Base-by-base conservation (phyloP, 2,113 vertebrate species). In the Semnopithecus entellus region DNA sequence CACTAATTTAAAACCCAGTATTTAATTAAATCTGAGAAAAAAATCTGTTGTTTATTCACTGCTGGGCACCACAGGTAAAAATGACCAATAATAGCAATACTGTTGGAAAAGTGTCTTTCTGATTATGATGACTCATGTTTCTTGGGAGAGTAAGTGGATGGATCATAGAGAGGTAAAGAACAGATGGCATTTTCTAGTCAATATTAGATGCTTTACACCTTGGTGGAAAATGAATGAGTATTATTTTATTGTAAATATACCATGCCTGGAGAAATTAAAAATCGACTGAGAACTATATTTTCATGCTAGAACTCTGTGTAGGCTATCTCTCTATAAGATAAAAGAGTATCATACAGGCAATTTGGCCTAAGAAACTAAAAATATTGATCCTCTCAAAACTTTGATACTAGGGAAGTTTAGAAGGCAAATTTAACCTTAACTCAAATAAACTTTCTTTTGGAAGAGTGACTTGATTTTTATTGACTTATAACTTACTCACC, bases 401-500 rank as follows among this genome's bases (percentile, higher is more conserved):
- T 92, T 68, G 80, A 48, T 10, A 32, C 5, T 45, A 90, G 10
- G 1, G 88, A 93, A 92, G 52, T 50, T 88, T 81, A 18, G 95
- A 96, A 96, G 35, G 38, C 0, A n/a, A 95, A 27, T 13, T 20
- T 95, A 88, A 97, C 52, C 79, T 40, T 88, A 70, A 30, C n/a
- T 91, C 16, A 91, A 40, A 50, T 94, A 97, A 96, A 97, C 13
- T 13, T 90, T 90, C 66, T 94, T 0, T 79, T 90, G 82, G n/a
- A 97, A 97, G 27, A 80, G 43, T 93, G 48, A 25, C n/a, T 98
- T 97, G 11, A 94, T 94, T 96, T 32, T 95, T 89, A 83, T 10
- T 90, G 43, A 30, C 81, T 95, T 95, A 25, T 82, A 94, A 18
- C 7, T 92, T 84, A 84, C 20, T 92, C 83, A 89, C 20, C 7